A percentile compares a stretch with the other conserved stretches of the same genome.
phyloP scores from a whole-genome alignment of 2,888 invertebrate genomes.

The Apoderus coryli region DNA sequence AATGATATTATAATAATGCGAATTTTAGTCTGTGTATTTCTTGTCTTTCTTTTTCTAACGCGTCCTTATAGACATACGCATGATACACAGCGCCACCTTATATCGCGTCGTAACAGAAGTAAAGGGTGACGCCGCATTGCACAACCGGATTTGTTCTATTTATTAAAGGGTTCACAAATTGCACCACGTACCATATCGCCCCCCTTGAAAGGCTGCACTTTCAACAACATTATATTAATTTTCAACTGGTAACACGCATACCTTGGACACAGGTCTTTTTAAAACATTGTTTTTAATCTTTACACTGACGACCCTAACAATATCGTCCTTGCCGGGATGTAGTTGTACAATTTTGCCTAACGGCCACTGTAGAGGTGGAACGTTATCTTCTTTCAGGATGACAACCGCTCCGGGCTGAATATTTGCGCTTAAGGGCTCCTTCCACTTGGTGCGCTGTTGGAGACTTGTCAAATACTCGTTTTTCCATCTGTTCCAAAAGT shows the following conservation, averaged over 20 bases:
- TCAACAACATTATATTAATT: no score
- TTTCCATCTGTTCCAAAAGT: slow-evolving; percentile 17
- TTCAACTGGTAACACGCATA: slow-evolving; percentile 6
- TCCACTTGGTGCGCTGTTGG: slow-evolving; percentile 16
- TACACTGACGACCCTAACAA: slow-evolving; percentile 12
- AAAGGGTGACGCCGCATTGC: no score
- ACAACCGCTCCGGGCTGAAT: slow-evolving; percentile 6
- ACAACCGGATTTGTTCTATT: no score
- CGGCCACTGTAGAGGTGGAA: slow-evolving; percentile 11
- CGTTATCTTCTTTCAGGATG: slow-evolving; percentile 13
- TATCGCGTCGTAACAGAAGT: no score
- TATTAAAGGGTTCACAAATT: no score
- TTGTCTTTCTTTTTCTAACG: no score
- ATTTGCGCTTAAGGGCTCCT: background rate
- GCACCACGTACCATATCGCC: no score
- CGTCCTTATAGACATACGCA: no score
- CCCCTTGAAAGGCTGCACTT: no score
- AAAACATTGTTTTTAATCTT: slow-evolving; percentile 3
- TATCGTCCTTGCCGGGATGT: slow-evolving; percentile 11
- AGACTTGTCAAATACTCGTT: slow-evolving; percentile 17
- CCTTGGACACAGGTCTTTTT: slow-evolving; percentile 7
- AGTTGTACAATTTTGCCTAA: slow-evolving; percentile 10
- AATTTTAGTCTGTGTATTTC: no score
- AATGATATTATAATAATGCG: no score
- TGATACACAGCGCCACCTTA: no score